Base-by-base conservation (phyloP, 1,140 invertebrate genomes). In the Neodiprion fabricii region DNA sequence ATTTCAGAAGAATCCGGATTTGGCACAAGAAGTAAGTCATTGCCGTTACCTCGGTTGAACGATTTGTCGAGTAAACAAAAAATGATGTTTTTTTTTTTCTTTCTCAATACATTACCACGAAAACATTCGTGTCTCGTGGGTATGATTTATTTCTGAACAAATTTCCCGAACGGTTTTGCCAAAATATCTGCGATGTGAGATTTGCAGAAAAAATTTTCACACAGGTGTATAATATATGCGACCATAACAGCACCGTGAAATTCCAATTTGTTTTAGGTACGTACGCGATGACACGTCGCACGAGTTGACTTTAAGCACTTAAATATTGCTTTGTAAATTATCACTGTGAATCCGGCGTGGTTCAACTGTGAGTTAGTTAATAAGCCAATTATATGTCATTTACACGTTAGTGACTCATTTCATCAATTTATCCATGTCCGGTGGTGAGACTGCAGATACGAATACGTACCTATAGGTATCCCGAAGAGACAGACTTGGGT, bases 351-450 rank as follows among this genome's bases (percentile, higher is more conserved):
- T 76, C 65, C 66, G 77, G 75, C 69, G n/a, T 74, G 75, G 71
- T 76, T 76, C 74, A 78, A 73, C 76, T 73, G 74, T 74, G 79
- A 79, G 79, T 76, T 76, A 82, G 76, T 82, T 85, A 83, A 84
- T 83, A 79, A 81, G 78, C 81, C 80, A 84, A 84, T 85, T 83
- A 81, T 78, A 79, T 85, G 79, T 82, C 80, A 84, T 85, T 84
- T 83, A 81, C 79, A 82, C 80, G 76, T 80, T 61, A 61, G 53
- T 61, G 82, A 85, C 72, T 86, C 84, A 84, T 79, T 78, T 81
- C 68, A 74, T 74, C 79, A 79, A 84, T 82, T 84, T 80, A 50
- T 76, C 77, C 80, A 78, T 81, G 76, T 84, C 81, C 80, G 81
- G 79, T 71, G 73, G 77, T 70, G 77, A 77, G 5, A 12, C n/a